Base-by-base conservation (phyloP, 1,140 invertebrate species). In the Drosophila pseudoananassae region DNA sequence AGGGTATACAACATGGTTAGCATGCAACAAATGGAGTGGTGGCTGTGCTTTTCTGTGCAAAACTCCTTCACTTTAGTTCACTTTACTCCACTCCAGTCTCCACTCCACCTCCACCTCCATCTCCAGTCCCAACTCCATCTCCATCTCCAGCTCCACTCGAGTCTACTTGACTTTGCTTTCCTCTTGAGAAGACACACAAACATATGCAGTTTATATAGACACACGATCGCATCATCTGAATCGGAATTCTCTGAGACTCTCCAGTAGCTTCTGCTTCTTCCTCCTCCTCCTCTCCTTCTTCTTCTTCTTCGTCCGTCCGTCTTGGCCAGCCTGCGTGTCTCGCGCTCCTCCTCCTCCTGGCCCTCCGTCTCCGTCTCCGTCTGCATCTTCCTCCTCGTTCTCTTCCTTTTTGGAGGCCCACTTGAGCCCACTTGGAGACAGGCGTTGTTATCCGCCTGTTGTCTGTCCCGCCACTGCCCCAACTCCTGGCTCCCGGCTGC, bases 391-490 rank as follows among this genome's bases (percentile, higher is more conserved):
- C 23, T 31, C 8, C 43, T 23, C 20, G 17, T 5, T 0, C 55
- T 49, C 25, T 23, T 29, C 33, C 45, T 27, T 51, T 51, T 14
- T 10, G 27, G 74, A 51, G 68, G 60, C 64, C 20, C 20, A 87
- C 82, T 88, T 88, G 78, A 87, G 83, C 56, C 78, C 83, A 87
- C 83, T 87, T 82, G 74, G 75, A 87, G 82, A 87, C 78, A 87
- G 64, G 73, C 82, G 78, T 65, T 76, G 52, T 59, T 73, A 63
- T 76, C 71, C 60, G 46, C 70, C 57, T 33, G 31, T 64, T 64
- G 69, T 52, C 69, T 74, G 56, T 14, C 40, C 40, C 40, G 38
- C 4, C 58, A 65, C 38, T 27, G 14, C 31, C 20, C 17, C 12
- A 3, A 2, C 36, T 51, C 49, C 49, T 20, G 20, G 20, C 20